Base-by-base conservation (phyloP, 2,888 invertebrate species). In the Brachyptera risi region DNA sequence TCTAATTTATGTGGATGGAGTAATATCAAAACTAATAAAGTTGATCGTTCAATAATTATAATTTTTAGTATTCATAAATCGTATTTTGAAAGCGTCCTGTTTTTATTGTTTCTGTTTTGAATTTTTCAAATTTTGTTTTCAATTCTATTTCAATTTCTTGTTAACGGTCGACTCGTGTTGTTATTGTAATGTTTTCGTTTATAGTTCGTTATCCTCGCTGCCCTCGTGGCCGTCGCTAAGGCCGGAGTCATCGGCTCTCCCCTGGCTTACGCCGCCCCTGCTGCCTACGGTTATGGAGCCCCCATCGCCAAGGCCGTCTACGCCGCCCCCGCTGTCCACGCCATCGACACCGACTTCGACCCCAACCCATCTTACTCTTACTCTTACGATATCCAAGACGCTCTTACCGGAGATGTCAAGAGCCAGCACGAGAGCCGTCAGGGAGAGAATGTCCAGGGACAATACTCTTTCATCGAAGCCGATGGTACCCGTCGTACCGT, bases 281-380 rank as follows among this genome's bases (percentile, higher is more conserved):
- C 56, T 54, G 31, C 31, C 31, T 21, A 17, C 47, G 35, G 21
- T 13, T n/a, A n/a, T n/a, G 49, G 58, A 38, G 51, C 64, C 40
- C 57, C 42, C 47, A 11, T 37, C 24, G 61, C 51, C 56, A 19
- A 47, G 23, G 54, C 56, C 15, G 60, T 59, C 9, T 24, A 21
- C 24, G 35, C 35, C 21, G 54, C 23, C 21, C 47, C 21, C 47
- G 35, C 35, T 13, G 54, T 35, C 21, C 19, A 54, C 37, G 54
- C 54, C 35, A 37, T 35, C 54, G 35, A 54, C 54, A 35, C 54
- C 54, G 54, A 61, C 40, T 63, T 56, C 62, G 65, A 63, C 61
- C 66, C 66, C 59, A 58, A 63, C 58, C 66, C 66, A n/a, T 61
- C 60, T 56, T 66, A 66, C 65, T 59, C 59, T 62, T 65, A 54